Conservation (phyloP, 2,797 vertebrate genomes). For the Mormyrus hasselquistii region DNA sequence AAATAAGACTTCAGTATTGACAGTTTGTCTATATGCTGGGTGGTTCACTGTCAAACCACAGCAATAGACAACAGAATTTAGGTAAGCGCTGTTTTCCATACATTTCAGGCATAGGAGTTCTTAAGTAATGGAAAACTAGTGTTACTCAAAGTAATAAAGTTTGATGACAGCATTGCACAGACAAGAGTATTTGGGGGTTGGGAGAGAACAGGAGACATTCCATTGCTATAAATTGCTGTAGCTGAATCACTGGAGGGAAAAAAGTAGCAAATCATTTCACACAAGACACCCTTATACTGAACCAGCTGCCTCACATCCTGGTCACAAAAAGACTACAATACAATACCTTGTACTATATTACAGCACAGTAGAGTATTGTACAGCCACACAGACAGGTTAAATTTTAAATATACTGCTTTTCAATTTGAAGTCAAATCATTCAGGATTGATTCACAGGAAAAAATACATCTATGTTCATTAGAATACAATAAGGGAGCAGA, state of each 20-base stretch:
- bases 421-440: slow-evolving; percentile 20
- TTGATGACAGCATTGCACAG: slow-evolving; percentile 10
- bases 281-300: background rate
- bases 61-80: background rate
- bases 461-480: slow-evolving; percentile 19
- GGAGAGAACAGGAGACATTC: background rate
- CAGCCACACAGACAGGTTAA: slow-evolving; percentile 35
- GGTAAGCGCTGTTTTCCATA: slow-evolving; percentile 38
- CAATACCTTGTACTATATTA: slow-evolving; percentile 23
- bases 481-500: slow-evolving; percentile 27
- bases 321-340: slow-evolving; percentile 31
- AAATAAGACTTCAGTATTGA: slow-evolving; percentile 42
- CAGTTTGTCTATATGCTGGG: slow-evolving; percentile 24
- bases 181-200: background rate
- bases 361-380: slow-evolving; percentile 28
- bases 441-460: slow-evolving; percentile 22
- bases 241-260: slow-evolving; percentile 12
- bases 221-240: slow-evolving; percentile 24
- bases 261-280: background rate
- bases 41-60: slow-evolving; percentile 35
- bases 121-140: background rate
- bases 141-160: background rate
- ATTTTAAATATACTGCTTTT: slow-evolving; percentile 37
- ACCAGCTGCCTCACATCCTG: background rate
- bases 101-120: slow-evolving; percentile 37